Evolutionary conservation across 2,888 invertebrate genomes (phyloP), one percentile per base, ranked within the genome.

Genomic region (Elysia crispata): DNA sequence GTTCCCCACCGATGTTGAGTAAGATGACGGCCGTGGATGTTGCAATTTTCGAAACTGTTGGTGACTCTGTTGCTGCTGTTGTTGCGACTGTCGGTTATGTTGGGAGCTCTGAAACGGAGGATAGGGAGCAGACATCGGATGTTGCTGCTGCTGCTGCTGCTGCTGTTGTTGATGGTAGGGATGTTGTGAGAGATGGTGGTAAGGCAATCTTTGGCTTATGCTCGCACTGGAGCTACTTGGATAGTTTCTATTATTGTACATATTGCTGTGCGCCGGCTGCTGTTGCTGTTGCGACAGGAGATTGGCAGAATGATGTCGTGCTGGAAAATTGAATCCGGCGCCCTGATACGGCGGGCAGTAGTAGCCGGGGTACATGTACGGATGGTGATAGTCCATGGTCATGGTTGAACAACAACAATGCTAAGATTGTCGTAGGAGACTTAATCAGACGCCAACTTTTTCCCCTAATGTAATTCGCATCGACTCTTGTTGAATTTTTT

Each of bases 331-430:
- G 60, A 81, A 81, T 1, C 76, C 78, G 25, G 79, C 1, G 33
- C 67, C 74, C 64, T 79, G 79, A 54, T 81, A 81, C 30, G 76
- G 73, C 11, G 80, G 81, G 73, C 78, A 73, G 73, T 83, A 81
- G 66, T 83, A 83, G 11, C 81, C 82, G 13, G 81, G 81, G 75
- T 83, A 83, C 73, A 81, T 83, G 75, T 77, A 81, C 25, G 81
- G 78, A 41, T 83, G 72, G 30, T 79, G 81, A 31, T 83, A 83
- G 81, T 83, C 82, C 82, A 82, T 80, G 70, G 81, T 81, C 76
- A 66, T 81, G 20, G n/a, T 76, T 78, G 41, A 41, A 11, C 3
- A 66, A 41, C 41, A 8, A 13, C 64, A 13, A 62, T 57, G n/a
- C 20, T n/a, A n/a, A n/a, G 41, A 11, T 41, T 41, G 3, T 3